Evolutionary conservation across 2,113 vertebrate genomes (phyloP), one percentile per base, ranked within the genome.

Genomic region (Podarcis raffonei): DNA sequence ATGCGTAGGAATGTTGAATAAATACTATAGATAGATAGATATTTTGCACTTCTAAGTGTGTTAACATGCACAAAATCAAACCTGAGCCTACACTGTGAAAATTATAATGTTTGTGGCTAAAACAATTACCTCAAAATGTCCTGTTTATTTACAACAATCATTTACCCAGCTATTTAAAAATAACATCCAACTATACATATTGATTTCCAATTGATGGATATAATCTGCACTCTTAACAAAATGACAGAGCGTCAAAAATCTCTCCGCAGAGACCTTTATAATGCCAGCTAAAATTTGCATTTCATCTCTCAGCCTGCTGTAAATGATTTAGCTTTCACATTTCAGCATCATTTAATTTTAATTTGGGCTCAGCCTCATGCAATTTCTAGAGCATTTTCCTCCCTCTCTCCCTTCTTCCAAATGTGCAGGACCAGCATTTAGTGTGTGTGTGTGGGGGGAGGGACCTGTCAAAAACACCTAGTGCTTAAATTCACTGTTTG

Each of bases 271-370:
- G 88, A 92, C 37, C 69, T 95, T 96, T 95, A 93, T 96, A 92
- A 95, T 5, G 16, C 76, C 81, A 89, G 87, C 89, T 79, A 92
- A 89, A 95, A 95, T 96, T 95, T 96, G 75, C 88, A 94, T 95
- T 94, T 95, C 90, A 93, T 95, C 81, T 95, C 84, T 91, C 83
- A 90, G 75, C 9, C 62, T 94, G 91, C 92, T 92, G 89, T 0
- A 11, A 93, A 95, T 48, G 71, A 77, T 78, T 92, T 87, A 85
- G 86, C 72, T 95, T 94, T 94, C 91, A 90, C 82, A 87, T 95
- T 95, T 96, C 92, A 95, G 89, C 93, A 76, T 91, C 92, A 94
- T 96, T 97, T 95, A 30, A 87, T 95, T 95, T 95, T 90, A 95
- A 89, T 94, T 95, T 96, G 81, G 94, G 86, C 53, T 87, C 84